Conservation (phyloP, 1,140 invertebrate species). For the Pentalonia nigronervosa region DNA sequence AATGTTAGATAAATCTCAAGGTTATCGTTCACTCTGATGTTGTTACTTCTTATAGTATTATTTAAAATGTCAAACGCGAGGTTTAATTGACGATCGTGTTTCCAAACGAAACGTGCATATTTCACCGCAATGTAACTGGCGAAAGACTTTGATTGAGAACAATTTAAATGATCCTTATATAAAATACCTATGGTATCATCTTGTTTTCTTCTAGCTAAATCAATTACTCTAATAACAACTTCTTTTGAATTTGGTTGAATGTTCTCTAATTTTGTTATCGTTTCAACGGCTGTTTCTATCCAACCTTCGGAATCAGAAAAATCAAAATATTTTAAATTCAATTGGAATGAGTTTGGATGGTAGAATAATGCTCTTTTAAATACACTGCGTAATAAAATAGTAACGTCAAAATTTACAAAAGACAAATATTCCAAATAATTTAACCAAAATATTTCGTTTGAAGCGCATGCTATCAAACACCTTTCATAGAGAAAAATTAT, state of each 20-base stretch:
- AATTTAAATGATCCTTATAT: constrained; percentile 81
- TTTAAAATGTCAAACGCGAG: constrained; percentile 63
- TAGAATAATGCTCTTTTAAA: constrained; percentile 81
- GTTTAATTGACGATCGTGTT: constrained; percentile 76
- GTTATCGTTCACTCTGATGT: constrained; percentile 68
- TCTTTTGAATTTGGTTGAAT: constrained; percentile 82
- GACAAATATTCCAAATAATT: constrained; percentile 44
- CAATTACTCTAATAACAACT: constrained; percentile 80
- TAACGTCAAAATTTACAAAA: neutral
- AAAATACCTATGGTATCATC: constrained; percentile 77
- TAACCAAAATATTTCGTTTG: constrained; percentile 98
- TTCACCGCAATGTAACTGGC: constrained; percentile 75
- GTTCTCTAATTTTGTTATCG: constrained; percentile 84
- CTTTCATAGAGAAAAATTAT: constrained; percentile 92
- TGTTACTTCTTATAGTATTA: constrained; percentile 71
- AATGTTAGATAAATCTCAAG: constrained; percentile 86
- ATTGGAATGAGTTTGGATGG: constrained; percentile 88
- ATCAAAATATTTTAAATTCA: constrained; percentile 92
- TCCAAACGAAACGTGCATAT: constrained; percentile 86
- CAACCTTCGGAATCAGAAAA: constrained; percentile 86
- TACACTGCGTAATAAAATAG: neutral
- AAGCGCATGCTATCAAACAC: constrained; percentile 94
- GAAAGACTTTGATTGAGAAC: constrained; percentile 75
- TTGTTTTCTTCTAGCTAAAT: constrained; percentile 82
- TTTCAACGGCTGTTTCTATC: constrained; percentile 77